A percentile compares a stretch with the other conserved stretches of the same genome.
These are phyloP conservation scores for Dendrolimus houi DNA, from an alignment of 2,888 invertebrate genomes.

Conservation along the genomic window DNA sequence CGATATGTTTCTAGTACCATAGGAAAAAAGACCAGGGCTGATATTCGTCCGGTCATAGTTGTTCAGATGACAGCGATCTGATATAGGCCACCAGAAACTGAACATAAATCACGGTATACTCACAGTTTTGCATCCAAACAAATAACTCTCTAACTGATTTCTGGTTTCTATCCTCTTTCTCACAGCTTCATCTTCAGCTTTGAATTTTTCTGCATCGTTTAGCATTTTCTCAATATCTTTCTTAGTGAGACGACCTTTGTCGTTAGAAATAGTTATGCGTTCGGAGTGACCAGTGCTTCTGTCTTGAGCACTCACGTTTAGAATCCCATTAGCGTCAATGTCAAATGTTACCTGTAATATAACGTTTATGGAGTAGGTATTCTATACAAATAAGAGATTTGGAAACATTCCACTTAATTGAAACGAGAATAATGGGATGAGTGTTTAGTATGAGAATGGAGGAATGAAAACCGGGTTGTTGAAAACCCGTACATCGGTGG, in stretches of 20 bases:
- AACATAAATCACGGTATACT: slow-evolving; percentile 8
- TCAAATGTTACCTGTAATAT: slow-evolving; percentile 85
- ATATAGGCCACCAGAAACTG: too few species aligned
- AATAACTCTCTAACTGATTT: slow-evolving; percentile 87
- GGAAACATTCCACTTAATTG: too few species aligned
- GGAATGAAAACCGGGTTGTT: too few species aligned
- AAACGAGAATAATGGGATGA: too few species aligned
- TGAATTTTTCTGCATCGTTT: slow-evolving; percentile 86
- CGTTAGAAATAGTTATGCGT: slow-evolving; percentile 90
- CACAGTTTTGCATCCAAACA: slow-evolving; percentile 76
- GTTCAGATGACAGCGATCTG: too few species aligned
- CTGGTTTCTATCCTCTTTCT: slow-evolving; percentile 81
- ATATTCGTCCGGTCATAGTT: too few species aligned
- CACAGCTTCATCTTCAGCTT: slow-evolving; percentile 83
- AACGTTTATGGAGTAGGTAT: neutral
- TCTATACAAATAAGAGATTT: too few species aligned
- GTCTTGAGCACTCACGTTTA: slow-evolving; percentile 87
- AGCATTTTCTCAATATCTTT: slow-evolving; percentile 93
- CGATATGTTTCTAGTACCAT: too few species aligned
- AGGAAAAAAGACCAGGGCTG: too few species aligned
- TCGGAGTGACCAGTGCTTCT: slow-evolving; percentile 87
- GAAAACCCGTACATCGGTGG: too few species aligned
- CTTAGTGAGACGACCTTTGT: slow-evolving; percentile 89
- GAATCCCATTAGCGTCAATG: slow-evolving; percentile 92
- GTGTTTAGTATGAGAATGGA: too few species aligned